Evolutionary conservation across 2,113 vertebrate genomes (phyloP).

Genomic region (Chaetorhynchus papuensis): DNA sequence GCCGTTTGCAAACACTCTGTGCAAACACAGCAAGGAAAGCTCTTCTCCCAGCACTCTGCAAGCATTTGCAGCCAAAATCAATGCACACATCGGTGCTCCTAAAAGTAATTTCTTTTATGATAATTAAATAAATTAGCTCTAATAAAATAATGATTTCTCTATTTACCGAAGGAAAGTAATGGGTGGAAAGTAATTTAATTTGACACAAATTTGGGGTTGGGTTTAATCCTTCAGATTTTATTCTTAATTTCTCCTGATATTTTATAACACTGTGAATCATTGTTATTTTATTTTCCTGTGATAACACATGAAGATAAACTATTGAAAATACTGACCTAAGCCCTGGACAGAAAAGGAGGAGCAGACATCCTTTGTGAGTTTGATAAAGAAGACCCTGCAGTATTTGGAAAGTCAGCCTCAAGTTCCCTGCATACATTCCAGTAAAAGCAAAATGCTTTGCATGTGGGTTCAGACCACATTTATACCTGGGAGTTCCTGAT

Average conservation of each 20-base stretch:
- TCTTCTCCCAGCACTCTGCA: not conserved
- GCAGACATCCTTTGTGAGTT: not conserved
- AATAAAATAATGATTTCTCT: slow-evolving; percentile 27
- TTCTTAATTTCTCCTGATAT: not conserved
- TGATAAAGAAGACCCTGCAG: not conserved
- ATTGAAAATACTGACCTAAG: not conserved
- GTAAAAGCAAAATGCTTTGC: not conserved
- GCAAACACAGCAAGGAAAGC: slow-evolving; percentile 1
- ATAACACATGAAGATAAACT: not conserved
- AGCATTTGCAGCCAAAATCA: slow-evolving; percentile 33
- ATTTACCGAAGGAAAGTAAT: slow-evolving; percentile 26
- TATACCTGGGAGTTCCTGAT: not conserved
- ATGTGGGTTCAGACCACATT: not conserved
- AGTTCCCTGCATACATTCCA: not conserved
- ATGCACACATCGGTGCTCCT: not conserved
- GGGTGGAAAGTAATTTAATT: not conserved
- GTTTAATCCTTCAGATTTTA: not conserved
- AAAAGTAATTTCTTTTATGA: slow-evolving; percentile 8
- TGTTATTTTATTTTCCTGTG: not conserved
- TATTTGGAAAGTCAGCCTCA: not conserved
- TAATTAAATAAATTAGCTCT: slow-evolving; percentile 39
- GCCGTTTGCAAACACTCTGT: not conserved
- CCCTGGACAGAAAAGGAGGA: not conserved
- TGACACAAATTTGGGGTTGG: not conserved
- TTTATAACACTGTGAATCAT: not conserved